phyloP scores from a whole-genome alignment of 2,113 vertebrate species.

The Xerus inauris region DNA sequence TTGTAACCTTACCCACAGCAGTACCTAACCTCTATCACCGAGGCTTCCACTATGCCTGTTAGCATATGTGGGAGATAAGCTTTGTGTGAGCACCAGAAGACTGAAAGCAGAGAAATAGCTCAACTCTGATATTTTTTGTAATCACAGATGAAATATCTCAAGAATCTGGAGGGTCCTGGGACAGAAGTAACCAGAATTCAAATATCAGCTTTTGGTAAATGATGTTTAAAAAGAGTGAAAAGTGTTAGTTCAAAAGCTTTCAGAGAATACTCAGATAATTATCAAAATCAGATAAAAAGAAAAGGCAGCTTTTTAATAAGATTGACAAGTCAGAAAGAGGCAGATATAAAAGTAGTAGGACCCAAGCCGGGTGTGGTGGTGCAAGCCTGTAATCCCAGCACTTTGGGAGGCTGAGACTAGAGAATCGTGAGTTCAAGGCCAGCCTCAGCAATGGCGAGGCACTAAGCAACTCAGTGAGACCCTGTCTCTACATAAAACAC shows the following conservation, averaged over 20 bases:
- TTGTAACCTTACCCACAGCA: neutral
- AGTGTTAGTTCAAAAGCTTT: neutral
- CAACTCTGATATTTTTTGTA: neutral
- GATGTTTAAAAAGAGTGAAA: slow-evolving; percentile 14
- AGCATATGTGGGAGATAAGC: neutral
- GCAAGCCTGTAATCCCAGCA: too few species aligned
- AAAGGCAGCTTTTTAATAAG: neutral
- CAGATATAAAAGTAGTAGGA: neutral
- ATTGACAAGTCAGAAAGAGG: neutral
- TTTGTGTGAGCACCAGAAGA: neutral
- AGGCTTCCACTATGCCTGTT: neutral
- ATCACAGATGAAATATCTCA: neutral
- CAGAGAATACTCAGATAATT: neutral
- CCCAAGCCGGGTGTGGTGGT: too few species aligned
- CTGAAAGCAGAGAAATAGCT: neutral
- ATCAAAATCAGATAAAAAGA: neutral
- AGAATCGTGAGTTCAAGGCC: too few species aligned
- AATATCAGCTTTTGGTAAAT: neutral
- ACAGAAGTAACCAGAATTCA: neutral
- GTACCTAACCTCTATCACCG: neutral
- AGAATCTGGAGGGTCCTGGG: neutral
- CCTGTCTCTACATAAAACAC: too few species aligned
- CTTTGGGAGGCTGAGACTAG: too few species aligned
- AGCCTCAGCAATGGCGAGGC: too few species aligned
- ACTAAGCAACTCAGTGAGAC: too few species aligned